These are phyloP conservation scores for Pelecanoides urinatrix DNA, from an alignment of 2,113 vertebrate species.

Conservation along the genomic window DNA sequence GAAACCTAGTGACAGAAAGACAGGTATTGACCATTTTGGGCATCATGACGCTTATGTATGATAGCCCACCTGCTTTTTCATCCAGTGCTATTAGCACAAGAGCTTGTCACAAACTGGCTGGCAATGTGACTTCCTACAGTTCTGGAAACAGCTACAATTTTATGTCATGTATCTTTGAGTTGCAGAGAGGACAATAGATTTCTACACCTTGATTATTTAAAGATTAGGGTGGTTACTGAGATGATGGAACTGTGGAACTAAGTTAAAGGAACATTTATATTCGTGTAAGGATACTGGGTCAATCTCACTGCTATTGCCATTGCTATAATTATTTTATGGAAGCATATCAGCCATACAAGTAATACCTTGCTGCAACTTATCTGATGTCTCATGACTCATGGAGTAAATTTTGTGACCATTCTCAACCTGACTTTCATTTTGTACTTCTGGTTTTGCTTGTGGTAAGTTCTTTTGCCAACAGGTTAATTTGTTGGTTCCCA, in stretches of 20 bases:
- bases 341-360: neutral
- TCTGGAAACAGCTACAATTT: neutral
- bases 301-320: neutral
- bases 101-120: neutral
- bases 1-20: neutral
- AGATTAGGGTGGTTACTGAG: neutral
- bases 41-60: neutral
- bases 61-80: neutral
- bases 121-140: neutral
- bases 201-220: neutral
- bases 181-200: neutral
- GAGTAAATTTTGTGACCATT: neutral
- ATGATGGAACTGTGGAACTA: neutral
- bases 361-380: neutral
- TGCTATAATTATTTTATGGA: neutral
- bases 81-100: neutral
- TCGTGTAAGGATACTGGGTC: neutral
- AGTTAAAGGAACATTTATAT: neutral
- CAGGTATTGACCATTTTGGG: neutral
- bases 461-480: neutral
- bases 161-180: neutral
- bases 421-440: neutral
- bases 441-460: constrained; percentile 1
- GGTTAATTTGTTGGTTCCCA: neutral
- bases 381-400: neutral